Conservation (phyloP, 2,888 invertebrate species). For the Hemaris fuciformis region DNA sequence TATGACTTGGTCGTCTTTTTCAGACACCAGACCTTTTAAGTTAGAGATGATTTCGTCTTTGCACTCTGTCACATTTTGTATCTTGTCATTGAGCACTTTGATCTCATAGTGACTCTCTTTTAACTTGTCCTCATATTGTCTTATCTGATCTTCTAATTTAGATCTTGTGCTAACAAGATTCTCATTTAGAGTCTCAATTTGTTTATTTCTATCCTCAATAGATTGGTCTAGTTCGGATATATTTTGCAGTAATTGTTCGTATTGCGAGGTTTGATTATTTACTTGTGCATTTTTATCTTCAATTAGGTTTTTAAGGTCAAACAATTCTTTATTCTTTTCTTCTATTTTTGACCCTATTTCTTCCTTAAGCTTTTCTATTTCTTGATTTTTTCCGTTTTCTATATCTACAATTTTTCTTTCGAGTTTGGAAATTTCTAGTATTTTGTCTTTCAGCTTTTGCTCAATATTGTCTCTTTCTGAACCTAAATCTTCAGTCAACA, state of each 20-base stretch:
- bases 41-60: slow-evolving; percentile 58
- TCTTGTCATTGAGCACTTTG: slow-evolving; percentile 56
- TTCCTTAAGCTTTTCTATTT: slow-evolving; percentile 38
- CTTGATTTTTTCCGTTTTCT: slow-evolving; percentile 34
- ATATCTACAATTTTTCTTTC: slow-evolving; percentile 37
- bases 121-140: slow-evolving; percentile 67
- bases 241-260: slow-evolving; percentile 33
- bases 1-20: slow-evolving; percentile 60
- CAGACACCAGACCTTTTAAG: slow-evolving; percentile 50
- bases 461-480: slow-evolving; percentile 12
- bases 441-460: slow-evolving; percentile 29
- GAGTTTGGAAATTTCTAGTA: slow-evolving; percentile 30
- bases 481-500: slow-evolving; percentile 14
- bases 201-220: slow-evolving; percentile 36
- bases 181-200: slow-evolving; percentile 34
- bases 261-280: slow-evolving; percentile 36
- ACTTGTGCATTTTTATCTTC: slow-evolving; percentile 38
- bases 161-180: slow-evolving; percentile 36
- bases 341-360: slow-evolving; percentile 27
- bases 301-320: slow-evolving; percentile 33
- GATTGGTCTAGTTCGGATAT: slow-evolving; percentile 36
- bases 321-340: slow-evolving; percentile 40
- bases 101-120: slow-evolving; percentile 65
- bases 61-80: slow-evolving; percentile 58
- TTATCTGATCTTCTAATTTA: slow-evolving; percentile 45